These are phyloP conservation scores for Pristionchus arcanus DNA, from an alignment of 2,888 invertebrate species.

Conservation along the genomic window DNA sequence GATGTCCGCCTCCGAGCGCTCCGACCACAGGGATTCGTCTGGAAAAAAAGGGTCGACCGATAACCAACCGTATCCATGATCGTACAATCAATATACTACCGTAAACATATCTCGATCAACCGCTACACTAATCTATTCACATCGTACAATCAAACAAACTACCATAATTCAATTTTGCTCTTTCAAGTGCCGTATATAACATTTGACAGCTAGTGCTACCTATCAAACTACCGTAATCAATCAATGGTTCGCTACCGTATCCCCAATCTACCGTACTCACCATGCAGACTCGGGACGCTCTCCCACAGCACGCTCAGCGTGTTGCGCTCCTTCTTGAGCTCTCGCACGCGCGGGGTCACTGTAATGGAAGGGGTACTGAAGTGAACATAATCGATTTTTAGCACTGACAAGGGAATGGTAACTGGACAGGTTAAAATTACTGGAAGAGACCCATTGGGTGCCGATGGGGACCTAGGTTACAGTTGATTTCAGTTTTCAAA, in stretches of 20 bases:
- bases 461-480: too few relatives aligned
- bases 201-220: too few relatives aligned
- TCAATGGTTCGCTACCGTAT: background rate
- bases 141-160: too few relatives aligned
- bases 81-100: too few relatives aligned
- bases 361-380: background rate
- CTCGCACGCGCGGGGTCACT: slow-evolving; percentile 42
- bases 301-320: slow-evolving; percentile 54
- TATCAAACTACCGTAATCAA: background rate
- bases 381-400: background rate
- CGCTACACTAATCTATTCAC: too few relatives aligned
- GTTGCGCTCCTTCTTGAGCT: slow-evolving; percentile 46
- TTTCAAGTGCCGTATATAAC: too few relatives aligned
- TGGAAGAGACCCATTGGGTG: too few relatives aligned
- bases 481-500: too few relatives aligned
- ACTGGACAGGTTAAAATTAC: too few relatives aligned
- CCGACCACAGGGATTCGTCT: slow-evolving; percentile 48
- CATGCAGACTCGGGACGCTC: slow-evolving; percentile 31
- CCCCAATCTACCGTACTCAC: background rate
- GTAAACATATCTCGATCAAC: too few relatives aligned
- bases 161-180: too few relatives aligned
- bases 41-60: background rate
- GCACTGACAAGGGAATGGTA: too few relatives aligned
- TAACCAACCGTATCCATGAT: background rate
- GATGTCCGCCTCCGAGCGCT: slow-evolving; percentile 37